Evolutionary conservation across 2,113 vertebrate species (phyloP).

Genomic region (Mormyrus lacerda): DNA sequence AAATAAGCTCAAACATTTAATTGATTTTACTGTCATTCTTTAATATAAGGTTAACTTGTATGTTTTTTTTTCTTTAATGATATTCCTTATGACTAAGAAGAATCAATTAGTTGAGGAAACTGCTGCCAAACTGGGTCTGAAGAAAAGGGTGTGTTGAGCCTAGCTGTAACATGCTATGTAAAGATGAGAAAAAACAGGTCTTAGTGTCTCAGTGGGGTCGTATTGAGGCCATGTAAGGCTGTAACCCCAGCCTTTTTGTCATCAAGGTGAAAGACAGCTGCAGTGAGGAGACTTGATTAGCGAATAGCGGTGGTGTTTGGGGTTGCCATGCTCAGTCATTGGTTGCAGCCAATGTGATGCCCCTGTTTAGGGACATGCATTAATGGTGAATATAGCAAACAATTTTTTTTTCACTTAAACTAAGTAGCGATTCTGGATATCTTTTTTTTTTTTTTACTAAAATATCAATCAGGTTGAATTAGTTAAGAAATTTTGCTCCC

Average conservation of each 20-base stretch:
- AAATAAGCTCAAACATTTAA: background rate
- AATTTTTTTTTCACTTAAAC: background rate
- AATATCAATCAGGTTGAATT: background rate
- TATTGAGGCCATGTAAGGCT: background rate
- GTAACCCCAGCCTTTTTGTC: background rate
- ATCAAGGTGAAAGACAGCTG: background rate
- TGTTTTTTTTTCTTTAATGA: background rate
- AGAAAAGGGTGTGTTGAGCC: background rate
- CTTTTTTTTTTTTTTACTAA: background rate
- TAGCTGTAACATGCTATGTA: background rate
- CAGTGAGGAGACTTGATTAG: background rate
- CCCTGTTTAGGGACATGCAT: no score
- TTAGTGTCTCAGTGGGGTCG: background rate
- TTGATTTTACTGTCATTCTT: background rate
- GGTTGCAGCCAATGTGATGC: background rate
- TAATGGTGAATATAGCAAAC: background rate
- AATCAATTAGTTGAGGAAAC: background rate
- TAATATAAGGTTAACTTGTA: background rate
- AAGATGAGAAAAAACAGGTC: background rate
- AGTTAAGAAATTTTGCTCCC: background rate
- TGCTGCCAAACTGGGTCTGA: background rate
- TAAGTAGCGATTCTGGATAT: background rate
- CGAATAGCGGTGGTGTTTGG: background rate
- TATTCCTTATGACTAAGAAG: background rate
- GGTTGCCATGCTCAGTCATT: background rate